These are phyloP conservation scores for Halichondria panicea DNA, from an alignment of 37 sponge, comb jelly and placozoan genomes.

Conservation along the genomic window DNA sequence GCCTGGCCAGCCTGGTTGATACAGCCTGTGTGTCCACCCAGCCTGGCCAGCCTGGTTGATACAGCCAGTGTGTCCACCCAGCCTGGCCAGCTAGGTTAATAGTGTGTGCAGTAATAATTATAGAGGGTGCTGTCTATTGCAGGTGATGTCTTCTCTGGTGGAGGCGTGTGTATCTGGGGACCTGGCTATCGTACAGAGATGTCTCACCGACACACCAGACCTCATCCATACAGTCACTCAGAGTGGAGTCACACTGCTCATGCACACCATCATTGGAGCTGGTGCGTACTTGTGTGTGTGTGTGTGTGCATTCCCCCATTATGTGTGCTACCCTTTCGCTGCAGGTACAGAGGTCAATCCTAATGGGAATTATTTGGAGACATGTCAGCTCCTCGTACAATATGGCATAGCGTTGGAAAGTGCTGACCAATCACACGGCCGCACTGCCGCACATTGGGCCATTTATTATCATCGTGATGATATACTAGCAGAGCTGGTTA, in stretches of 20 bases:
- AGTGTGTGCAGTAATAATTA: too few species aligned
- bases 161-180: slow-evolving; percentile 17
- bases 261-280: slow-evolving; percentile 63
- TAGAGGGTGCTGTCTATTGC: too few species aligned
- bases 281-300: slow-evolving; percentile 17
- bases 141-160: too few species aligned
- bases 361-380: slow-evolving; percentile 24
- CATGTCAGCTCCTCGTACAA: slow-evolving; percentile 50
- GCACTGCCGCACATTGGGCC: slow-evolving; percentile 85
- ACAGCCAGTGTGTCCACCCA: too few species aligned
- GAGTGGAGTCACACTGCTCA: slow-evolving; percentile 66
- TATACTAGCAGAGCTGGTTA: slow-evolving; percentile 60
- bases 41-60: too few species aligned
- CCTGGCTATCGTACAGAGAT: neutral
- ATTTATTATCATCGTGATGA: slow-evolving; percentile 58
- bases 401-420: slow-evolving; percentile 27
- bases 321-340: neutral
- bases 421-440: slow-evolving; percentile 64
- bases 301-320: neutral
- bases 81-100: too few species aligned
- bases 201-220: neutral
- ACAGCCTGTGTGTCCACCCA: too few species aligned
- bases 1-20: too few species aligned
- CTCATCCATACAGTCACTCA: slow-evolving; percentile 44
- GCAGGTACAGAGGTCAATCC: slow-evolving; percentile 22